phyloP scores from a whole-genome alignment of 2,888 invertebrate species.

The Piscicola geometra region DNA sequence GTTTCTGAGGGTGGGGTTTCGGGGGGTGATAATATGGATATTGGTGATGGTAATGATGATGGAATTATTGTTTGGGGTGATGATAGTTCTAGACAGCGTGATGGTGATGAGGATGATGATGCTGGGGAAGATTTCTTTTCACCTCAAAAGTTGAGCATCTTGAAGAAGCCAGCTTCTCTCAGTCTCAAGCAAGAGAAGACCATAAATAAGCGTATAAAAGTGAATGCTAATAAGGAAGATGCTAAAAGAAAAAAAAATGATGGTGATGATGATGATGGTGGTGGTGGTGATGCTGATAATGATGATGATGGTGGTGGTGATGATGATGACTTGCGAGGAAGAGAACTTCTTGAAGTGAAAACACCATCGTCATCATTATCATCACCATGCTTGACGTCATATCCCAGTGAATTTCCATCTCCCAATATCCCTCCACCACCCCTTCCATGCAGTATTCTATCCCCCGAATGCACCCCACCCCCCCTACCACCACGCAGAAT shows the following conservation, averaged over 20 bases:
- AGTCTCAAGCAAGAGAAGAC: too few relatives aligned
- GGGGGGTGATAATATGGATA: too few relatives aligned
- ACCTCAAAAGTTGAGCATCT: neutral
- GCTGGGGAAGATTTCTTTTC: neutral
- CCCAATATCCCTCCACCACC: constrained; percentile 31
- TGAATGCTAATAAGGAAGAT: neutral
- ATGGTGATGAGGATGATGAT: neutral
- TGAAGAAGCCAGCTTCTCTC: neutral
- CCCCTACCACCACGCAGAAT: constrained; percentile 25
- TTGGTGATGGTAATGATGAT: too few relatives aligned
- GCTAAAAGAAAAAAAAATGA: neutral
- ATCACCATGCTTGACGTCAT: neutral
- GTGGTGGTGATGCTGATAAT: neutral
- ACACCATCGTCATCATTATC: neutral
- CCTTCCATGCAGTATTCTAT: constrained; percentile 9
- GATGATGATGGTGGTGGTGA: neutral
- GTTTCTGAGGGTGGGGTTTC: too few relatives aligned
- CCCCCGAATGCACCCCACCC: constrained; percentile 1
- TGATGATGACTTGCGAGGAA: neutral
- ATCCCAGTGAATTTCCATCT: constrained; percentile 28
- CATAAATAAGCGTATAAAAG: neutral
- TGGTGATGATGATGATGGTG: neutral
- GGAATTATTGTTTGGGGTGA: neutral
- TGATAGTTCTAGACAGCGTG: neutral
- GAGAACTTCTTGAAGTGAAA: too few relatives aligned